Evolutionary conservation across 1,140 invertebrate genomes (phyloP).

Genomic region (Drosophila lacertosa): DNA sequence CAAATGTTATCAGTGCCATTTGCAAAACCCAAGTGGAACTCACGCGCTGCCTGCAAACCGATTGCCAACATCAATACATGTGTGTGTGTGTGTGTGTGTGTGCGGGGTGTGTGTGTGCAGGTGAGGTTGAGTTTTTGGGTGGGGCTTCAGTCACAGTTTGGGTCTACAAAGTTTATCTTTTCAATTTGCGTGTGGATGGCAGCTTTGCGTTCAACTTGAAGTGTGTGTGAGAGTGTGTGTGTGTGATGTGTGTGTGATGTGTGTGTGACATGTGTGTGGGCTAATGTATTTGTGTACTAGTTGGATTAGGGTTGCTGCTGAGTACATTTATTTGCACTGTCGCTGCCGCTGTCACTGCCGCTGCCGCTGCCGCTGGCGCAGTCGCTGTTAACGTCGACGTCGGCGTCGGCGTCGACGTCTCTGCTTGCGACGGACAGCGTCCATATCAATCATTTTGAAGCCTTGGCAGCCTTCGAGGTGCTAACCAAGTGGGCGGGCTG

Average conservation of each 20-base stretch:
- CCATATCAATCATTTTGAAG: conserved; percentile 62
- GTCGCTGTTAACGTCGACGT: background rate
- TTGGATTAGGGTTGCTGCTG: conserved; percentile 75
- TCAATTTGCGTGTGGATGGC: conserved; percentile 64
- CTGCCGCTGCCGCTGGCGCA: background rate
- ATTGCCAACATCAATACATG: conserved; percentile 71
- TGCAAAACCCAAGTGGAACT: conserved; percentile 67
- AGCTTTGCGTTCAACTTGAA: conserved; percentile 29
- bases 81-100: conserved; percentile 3
- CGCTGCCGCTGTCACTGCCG: background rate
- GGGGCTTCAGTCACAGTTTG: conserved; percentile 54
- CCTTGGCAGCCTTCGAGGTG: conserved; percentile 26
- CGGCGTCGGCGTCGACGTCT: background rate
- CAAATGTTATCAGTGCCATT: conserved; percentile 74
- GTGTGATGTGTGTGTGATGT: conserved; percentile 26
- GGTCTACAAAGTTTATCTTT: conserved; percentile 78
- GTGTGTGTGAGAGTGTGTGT: conserved; percentile 21
- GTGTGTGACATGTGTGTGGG: conserved; percentile 38
- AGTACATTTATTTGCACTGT: conserved; percentile 51
- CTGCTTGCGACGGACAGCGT: conserved; percentile 53
- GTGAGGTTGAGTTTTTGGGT: conserved; percentile 11
- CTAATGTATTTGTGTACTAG: conserved; percentile 55
- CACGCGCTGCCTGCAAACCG: conserved; percentile 61
- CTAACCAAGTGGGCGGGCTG: conserved; percentile 30
- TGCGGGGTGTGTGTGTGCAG: conserved; percentile 28